phyloP scores from a whole-genome alignment of 2,797 vertebrate genomes.

The Protosalanx chinensis region DNA sequence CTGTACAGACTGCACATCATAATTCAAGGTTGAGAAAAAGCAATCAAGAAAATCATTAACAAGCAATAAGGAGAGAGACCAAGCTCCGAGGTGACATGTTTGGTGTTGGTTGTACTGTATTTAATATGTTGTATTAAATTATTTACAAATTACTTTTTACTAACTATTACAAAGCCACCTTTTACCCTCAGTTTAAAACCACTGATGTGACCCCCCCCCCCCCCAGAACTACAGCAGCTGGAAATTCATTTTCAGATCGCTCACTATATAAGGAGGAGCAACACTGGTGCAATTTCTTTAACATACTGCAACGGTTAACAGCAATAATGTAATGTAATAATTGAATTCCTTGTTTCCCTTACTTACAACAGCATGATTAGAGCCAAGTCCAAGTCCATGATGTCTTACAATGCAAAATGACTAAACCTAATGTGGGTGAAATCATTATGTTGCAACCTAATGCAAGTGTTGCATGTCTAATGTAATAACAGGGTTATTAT shows the following conservation, averaged over 20 bases:
- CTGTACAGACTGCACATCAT: neutral
- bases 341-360: too few relatives aligned
- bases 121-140: neutral
- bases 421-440: neutral
- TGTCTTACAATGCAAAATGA: neutral
- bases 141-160: neutral
- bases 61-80: neutral
- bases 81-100: too few relatives aligned
- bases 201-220: neutral
- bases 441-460: slow-evolving; percentile 5
- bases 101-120: neutral
- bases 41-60: neutral
- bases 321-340: too few relatives aligned
- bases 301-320: too few relatives aligned
- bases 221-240: neutral
- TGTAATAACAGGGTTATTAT: neutral
- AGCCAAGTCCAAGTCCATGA: neutral
- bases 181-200: neutral
- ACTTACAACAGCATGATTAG: too few relatives aligned
- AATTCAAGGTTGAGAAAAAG: neutral
- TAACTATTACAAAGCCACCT: neutral
- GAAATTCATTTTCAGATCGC: neutral
- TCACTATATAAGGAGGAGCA: neutral
- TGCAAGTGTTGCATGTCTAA: neutral
- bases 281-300: neutral